Percentiles rank a stretch among this genome's conserved stretches.
phyloP scores from a whole-genome alignment of 2,113 vertebrate genomes.

The Bucco capensis region DNA sequence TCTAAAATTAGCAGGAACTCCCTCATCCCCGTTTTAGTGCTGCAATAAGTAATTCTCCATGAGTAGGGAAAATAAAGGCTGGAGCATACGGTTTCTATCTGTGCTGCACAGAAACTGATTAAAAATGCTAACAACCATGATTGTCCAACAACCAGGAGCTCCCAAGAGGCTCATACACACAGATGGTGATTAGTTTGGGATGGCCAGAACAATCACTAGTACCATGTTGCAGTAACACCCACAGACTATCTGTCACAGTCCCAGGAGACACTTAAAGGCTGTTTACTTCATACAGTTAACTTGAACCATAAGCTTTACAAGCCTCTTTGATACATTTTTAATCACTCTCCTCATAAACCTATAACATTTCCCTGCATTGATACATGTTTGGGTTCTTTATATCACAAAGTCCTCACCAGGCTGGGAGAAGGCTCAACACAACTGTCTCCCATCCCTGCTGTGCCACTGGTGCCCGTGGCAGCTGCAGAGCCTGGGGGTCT shows the following conservation, averaged over 20 bases:
- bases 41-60: slow-evolving; percentile 51
- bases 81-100: slow-evolving; percentile 81
- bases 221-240: slow-evolving; percentile 81
- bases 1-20: slow-evolving; percentile 18
- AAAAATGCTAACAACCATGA: slow-evolving; percentile 85
- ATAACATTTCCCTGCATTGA: slow-evolving; percentile 57
- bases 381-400: slow-evolving; percentile 31
- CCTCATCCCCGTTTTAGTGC: neutral
- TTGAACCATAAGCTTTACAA: slow-evolving; percentile 84
- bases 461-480: too few relatives aligned
- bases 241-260: slow-evolving; percentile 82
- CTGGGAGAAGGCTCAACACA: neutral
- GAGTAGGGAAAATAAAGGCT: slow-evolving; percentile 67
- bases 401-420: neutral
- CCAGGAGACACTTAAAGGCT: slow-evolving; percentile 80
- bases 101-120: slow-evolving; percentile 79
- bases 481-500: neutral
- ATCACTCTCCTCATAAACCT: slow-evolving; percentile 79
- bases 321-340: slow-evolving; percentile 84
- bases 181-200: slow-evolving; percentile 85
- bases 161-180: slow-evolving; percentile 78
- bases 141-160: slow-evolving; percentile 80
- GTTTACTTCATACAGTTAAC: slow-evolving; percentile 83
- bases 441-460: accelerated
- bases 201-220: slow-evolving; percentile 79